Conservation (phyloP, 2,888 invertebrate species). For the Drosophila borborema region DNA sequence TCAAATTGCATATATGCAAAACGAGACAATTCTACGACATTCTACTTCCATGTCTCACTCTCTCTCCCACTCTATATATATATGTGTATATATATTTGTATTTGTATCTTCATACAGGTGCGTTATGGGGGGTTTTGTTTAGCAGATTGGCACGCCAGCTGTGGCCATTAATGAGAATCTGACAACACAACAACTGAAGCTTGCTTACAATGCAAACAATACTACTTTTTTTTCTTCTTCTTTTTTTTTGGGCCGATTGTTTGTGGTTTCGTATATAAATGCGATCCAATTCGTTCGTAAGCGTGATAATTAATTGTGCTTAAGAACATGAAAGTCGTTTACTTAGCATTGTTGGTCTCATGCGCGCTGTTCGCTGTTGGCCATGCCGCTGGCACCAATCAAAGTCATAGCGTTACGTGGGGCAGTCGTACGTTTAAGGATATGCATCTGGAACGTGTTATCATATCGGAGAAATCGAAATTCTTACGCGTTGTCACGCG, state of each 20-base stretch:
- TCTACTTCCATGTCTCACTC: neutral
- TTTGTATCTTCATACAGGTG: constrained; percentile 18
- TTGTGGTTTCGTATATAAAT: constrained; percentile 35
- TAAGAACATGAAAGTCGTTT: constrained; percentile 54
- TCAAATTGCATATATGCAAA: constrained; percentile 11
- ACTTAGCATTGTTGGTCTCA: constrained; percentile 29
- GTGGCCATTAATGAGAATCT: constrained; percentile 12
- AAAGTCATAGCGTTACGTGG: constrained; percentile 67
- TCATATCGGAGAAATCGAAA: constrained; percentile 60
- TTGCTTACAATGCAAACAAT: constrained; percentile 7
- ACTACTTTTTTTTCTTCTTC: neutral
- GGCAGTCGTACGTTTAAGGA: constrained; percentile 62
- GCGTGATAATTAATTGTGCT: constrained; percentile 13
- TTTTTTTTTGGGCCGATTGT: constrained; percentile 18
- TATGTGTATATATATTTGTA: neutral
- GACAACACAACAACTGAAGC: constrained; percentile 12
- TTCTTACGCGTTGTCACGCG: constrained; percentile 60
- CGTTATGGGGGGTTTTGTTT: constrained; percentile 4
- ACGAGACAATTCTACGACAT: neutral
- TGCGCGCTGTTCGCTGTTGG: constrained; percentile 18
- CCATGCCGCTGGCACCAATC: constrained; percentile 31
- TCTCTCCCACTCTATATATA: neutral
- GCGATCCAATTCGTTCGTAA: neutral
- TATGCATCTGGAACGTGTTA: constrained; percentile 54
- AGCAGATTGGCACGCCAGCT: constrained; percentile 16